Percentiles rank a stretch among this genome's conserved stretches.
Evolutionary conservation across 64 coral and sea anemone genomes (phyloP).

Genomic region (Exaiptasia diaphana): DNA sequence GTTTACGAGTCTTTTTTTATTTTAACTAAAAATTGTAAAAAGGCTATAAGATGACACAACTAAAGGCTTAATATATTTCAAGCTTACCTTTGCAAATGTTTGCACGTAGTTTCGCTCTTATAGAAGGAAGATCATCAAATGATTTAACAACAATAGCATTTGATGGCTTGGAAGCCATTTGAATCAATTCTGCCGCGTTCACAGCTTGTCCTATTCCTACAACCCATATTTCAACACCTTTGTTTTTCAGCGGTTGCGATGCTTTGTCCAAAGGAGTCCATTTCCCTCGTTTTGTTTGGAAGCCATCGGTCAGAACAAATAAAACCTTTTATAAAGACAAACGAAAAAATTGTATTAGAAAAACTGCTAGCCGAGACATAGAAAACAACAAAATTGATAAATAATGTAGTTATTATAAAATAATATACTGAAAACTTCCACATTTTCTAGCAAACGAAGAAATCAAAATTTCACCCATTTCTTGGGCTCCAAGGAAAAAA

Average conservation of each 20-base stretch:
- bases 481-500: too few relatives aligned
- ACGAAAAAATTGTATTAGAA: background rate
- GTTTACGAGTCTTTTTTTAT: too few relatives aligned
- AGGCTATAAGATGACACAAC: too few relatives aligned
- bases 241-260: slow-evolving; percentile 74
- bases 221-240: slow-evolving; percentile 58
- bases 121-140: slow-evolving; percentile 7
- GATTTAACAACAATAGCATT: slow-evolving; percentile 18
- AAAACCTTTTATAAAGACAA: background rate
- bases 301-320: slow-evolving; percentile 43
- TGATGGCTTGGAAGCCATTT: slow-evolving; percentile 40
- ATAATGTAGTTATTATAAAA: too few relatives aligned
- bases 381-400: too few relatives aligned
- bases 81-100: slow-evolving; percentile 31
- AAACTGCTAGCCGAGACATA: too few relatives aligned
- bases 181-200: background rate
- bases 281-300: slow-evolving; percentile 34
- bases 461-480: too few relatives aligned
- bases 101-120: background rate
- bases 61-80: too few relatives aligned
- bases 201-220: slow-evolving; percentile 42
- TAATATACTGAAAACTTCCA: too few relatives aligned
- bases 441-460: too few relatives aligned
- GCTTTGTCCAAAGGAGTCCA: slow-evolving; percentile 35
- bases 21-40: too few relatives aligned